phyloP scores from a whole-genome alignment of 64 coral and sea anemone genomes.

The Dendronephthya gigantea region DNA sequence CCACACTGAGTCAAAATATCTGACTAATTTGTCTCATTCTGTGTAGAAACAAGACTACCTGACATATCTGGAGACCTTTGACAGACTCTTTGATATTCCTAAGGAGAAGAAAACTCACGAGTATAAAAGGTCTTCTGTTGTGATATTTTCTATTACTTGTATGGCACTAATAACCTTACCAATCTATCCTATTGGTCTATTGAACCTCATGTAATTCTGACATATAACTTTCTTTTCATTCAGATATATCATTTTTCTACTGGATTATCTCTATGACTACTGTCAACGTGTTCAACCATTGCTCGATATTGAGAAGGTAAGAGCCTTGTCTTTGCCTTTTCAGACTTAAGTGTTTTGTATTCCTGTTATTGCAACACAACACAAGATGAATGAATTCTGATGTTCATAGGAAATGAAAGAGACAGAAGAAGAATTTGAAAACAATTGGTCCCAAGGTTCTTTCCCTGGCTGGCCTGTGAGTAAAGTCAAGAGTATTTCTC shows the following conservation, averaged over 20 bases:
- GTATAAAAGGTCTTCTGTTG: constrained; percentile 55
- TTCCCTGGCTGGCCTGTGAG: constrained; percentile 91
- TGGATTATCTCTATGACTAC: constrained; percentile 77
- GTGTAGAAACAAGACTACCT: constrained; percentile 74
- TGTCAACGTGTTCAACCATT: constrained; percentile 63
- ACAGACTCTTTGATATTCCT: constrained; percentile 87
- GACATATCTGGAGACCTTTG: constrained; percentile 87
- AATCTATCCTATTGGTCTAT: too few relatives aligned
- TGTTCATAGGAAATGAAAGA: constrained; percentile 49
- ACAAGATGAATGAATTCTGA: neutral
- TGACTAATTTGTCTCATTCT: constrained; percentile 6
- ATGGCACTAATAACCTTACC: too few relatives aligned
- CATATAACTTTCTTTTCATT: neutral
- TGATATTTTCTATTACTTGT: too few relatives aligned
- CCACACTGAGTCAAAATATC: too few relatives aligned
- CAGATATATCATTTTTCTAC: constrained; percentile 65
- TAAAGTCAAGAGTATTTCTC: neutral
- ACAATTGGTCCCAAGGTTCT: constrained; percentile 66
- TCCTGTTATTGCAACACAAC: too few relatives aligned
- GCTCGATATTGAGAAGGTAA: constrained; percentile 71
- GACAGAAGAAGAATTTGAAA: constrained; percentile 58
- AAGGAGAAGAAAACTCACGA: constrained; percentile 93
- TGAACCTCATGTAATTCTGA: neutral
- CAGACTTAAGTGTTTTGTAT: too few relatives aligned
- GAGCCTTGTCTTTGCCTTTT: too few relatives aligned